Conservation (phyloP, 2,888 invertebrate genomes). For the Eumacrocentrus americanus region DNA sequence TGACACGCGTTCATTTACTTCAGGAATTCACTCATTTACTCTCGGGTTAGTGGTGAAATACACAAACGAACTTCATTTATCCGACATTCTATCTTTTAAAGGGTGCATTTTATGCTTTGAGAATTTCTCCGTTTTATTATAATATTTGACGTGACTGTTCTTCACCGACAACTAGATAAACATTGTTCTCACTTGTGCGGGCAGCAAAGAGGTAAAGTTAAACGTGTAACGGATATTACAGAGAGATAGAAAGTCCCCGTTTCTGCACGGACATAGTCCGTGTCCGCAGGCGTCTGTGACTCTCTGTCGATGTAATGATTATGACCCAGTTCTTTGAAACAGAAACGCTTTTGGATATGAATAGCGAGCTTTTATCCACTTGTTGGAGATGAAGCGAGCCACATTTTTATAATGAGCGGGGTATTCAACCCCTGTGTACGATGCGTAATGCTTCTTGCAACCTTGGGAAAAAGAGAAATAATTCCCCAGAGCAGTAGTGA, state of each 20-base stretch:
- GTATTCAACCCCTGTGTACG: constrained; percentile 11
- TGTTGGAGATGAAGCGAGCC: constrained; percentile 37
- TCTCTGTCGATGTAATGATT: constrained; percentile 48
- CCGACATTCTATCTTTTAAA: neutral
- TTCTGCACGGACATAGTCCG: neutral
- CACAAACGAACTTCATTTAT: neutral
- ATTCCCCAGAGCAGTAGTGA: neutral
- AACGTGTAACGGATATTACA: neutral
- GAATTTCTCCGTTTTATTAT: neutral
- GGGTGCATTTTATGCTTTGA: neutral
- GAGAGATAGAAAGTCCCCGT: neutral
- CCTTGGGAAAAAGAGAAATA: constrained; percentile 8
- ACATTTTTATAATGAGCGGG: constrained; percentile 25
- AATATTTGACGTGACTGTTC: neutral
- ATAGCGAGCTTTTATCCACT: constrained; percentile 50
- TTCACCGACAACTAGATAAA: neutral
- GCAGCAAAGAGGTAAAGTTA: neutral
- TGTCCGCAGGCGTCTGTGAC: neutral
- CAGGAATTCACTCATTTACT: neutral
- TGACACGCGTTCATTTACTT: neutral
- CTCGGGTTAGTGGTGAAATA: neutral
- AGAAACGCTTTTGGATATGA: constrained; percentile 37
- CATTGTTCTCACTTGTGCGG: neutral
- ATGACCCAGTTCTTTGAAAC: constrained; percentile 51
- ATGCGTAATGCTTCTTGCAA: constrained; percentile 4